phyloP scores from a whole-genome alignment of 2,888 invertebrate genomes.

The Mesorhabditis belari region DNA sequence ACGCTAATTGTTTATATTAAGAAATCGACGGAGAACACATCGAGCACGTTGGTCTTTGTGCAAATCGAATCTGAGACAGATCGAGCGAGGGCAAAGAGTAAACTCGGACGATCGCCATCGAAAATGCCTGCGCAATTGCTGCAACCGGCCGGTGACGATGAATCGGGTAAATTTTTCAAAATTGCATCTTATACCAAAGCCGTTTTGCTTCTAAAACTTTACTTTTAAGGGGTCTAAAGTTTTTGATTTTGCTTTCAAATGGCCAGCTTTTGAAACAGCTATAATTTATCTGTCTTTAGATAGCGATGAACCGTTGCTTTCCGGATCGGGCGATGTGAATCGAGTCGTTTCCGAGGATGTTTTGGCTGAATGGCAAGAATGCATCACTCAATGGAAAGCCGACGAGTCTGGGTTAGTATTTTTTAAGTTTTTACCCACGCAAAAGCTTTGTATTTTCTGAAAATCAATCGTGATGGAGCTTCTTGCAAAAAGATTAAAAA shows the following conservation, averaged over 20 bases:
- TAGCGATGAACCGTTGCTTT: constrained; percentile 77
- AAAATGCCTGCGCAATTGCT: constrained; percentile 52
- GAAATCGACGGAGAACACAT: neutral
- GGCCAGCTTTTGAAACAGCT: neutral
- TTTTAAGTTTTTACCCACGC: neutral
- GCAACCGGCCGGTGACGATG: constrained; percentile 52
- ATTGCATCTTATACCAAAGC: neutral
- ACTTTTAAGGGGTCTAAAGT: too few species aligned
- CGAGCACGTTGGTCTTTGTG: constrained; percentile 8
- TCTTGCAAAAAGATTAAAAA: too few species aligned
- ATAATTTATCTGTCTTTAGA: constrained; percentile 44
- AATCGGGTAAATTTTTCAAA: constrained; percentile 37
- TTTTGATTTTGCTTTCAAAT: neutral
- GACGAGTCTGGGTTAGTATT: constrained; percentile 24
- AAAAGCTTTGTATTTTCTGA: too few species aligned
- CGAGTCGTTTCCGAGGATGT: constrained; percentile 91
- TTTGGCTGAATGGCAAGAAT: constrained; percentile 84
- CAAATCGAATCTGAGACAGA: constrained; percentile 13
- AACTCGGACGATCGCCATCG: constrained; percentile 30
- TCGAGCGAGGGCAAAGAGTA: constrained; percentile 10
- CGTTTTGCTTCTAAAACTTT: neutral
- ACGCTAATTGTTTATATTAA: too few species aligned
- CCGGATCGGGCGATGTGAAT: constrained; percentile 92
- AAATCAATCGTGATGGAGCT: too few species aligned
- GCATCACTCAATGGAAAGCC: constrained; percentile 57